Conservation (phyloP, 2,888 invertebrate species). For the Synanthedon tipuliformis region DNA sequence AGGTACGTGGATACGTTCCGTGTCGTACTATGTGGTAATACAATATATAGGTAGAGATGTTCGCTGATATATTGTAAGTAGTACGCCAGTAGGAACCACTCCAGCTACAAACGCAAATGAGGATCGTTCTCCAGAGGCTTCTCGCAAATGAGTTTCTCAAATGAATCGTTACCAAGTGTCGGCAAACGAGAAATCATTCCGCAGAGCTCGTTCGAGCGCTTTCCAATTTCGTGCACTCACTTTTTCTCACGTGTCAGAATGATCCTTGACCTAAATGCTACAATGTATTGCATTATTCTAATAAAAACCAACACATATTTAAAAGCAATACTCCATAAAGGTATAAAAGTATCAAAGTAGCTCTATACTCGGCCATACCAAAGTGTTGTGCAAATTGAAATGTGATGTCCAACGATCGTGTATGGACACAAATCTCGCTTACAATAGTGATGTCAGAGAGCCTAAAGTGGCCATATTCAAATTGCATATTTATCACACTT, state of each 20-base stretch:
- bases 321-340: neutral
- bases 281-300: neutral
- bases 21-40: neutral
- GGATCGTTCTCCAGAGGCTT: slow-evolving; percentile 44
- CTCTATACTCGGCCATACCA: too few relatives aligned
- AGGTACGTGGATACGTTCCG: neutral
- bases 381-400: too few relatives aligned
- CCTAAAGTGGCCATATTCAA: too few relatives aligned
- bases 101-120: slow-evolving; percentile 51
- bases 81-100: slow-evolving; percentile 2
- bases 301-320: neutral
- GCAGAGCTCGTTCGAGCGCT: slow-evolving; percentile 29
- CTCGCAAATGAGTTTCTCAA: slow-evolving; percentile 58
- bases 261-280: neutral
- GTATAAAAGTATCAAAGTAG: too few relatives aligned
- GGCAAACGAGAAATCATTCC: slow-evolving; percentile 46
- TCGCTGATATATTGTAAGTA: neutral
- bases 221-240: slow-evolving; percentile 37
- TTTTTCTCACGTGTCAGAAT: slow-evolving; percentile 21
- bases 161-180: slow-evolving; percentile 58
- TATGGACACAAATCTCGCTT: too few relatives aligned
- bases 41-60: neutral
- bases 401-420: too few relatives aligned
- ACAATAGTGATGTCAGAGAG: too few relatives aligned
- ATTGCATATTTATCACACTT: too few relatives aligned